Evolutionary conservation across 2,888 invertebrate species (phyloP).

Genomic region (Athalia rosae): DNA sequence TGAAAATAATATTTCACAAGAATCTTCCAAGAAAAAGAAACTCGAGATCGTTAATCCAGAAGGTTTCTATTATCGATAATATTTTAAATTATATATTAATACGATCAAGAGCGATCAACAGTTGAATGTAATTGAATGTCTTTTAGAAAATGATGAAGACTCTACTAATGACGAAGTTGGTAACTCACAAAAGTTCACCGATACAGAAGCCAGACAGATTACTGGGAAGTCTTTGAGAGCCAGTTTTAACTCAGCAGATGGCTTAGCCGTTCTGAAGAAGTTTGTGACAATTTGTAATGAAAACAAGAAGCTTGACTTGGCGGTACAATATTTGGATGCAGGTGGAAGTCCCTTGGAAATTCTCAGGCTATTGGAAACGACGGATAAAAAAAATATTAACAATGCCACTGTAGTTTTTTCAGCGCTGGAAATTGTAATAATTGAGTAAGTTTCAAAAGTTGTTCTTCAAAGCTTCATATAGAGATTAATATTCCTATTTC

Average conservation of each 20-base stretch:
- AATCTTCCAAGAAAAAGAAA: too few relatives aligned
- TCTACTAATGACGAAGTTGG: not conserved
- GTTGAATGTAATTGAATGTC: too few relatives aligned
- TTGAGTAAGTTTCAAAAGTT: constrained; percentile 72
- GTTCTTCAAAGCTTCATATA: not conserved
- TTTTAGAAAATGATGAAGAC: not conserved
- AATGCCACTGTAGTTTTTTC: constrained; percentile 79
- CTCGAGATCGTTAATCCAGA: too few relatives aligned
- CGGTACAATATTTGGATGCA: constrained; percentile 80
- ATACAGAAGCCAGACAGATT: constrained; percentile 47
- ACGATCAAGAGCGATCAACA: too few relatives aligned
- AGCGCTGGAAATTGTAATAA: constrained; percentile 80
- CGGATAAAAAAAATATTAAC: constrained; percentile 78
- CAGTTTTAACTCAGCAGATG: constrained; percentile 57
- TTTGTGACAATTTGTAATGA: constrained; percentile 78
- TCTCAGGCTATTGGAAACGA: constrained; percentile 78
- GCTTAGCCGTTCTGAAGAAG: constrained; percentile 75
- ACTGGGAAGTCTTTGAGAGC: constrained; percentile 60
- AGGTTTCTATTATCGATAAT: too few relatives aligned
- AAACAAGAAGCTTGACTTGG: constrained; percentile 74
- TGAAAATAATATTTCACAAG: too few relatives aligned
- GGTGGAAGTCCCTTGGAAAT: constrained; percentile 85
- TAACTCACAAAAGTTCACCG: constrained; percentile 2
- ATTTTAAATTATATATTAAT: too few relatives aligned
- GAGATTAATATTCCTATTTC: not conserved